Conservation (phyloP, 1,140 invertebrate species). For the Potamilus streckersoni region DNA sequence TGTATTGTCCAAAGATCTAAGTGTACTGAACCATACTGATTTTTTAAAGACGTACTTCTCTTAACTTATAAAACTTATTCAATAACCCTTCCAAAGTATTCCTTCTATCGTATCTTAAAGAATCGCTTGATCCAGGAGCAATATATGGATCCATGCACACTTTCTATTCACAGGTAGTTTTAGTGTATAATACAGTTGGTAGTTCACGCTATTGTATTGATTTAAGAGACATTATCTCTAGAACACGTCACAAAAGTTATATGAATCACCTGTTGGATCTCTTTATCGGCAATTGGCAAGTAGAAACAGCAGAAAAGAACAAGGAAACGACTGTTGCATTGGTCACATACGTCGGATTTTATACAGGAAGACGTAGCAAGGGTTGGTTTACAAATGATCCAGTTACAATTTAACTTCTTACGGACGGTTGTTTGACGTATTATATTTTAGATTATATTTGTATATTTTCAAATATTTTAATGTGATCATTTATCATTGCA, state of each 20-base stretch:
- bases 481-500: not conserved
- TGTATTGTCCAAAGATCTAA: too few relatives aligned
- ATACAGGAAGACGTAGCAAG: conserved; percentile 61
- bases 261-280: conserved; percentile 30
- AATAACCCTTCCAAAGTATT: conserved; percentile 22
- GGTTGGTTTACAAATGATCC: conserved; percentile 67
- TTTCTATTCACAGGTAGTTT: conserved; percentile 4
- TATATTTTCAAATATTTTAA: conserved; percentile 14
- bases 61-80: conserved; percentile 18
- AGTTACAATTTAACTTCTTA: conserved; percentile 62
- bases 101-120: conserved; percentile 24
- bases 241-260: conserved; percentile 13
- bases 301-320: conserved; percentile 8
- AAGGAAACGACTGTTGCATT: conserved; percentile 9
- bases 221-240: not conserved
- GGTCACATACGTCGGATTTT: conserved; percentile 25
- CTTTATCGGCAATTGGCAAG: conserved; percentile 22
- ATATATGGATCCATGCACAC: not conserved
- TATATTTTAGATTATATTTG: conserved; percentile 29
- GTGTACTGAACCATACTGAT: too few relatives aligned
- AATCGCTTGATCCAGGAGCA: not conserved
- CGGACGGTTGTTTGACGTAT: conserved; percentile 45
- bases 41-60: conserved; percentile 24
- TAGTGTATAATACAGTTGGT: conserved; percentile 7
- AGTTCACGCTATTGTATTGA: not conserved